A percentile compares a stretch with the other conserved stretches of the same genome.
Evolutionary conservation across 2,113 vertebrate species (phyloP).

Genomic region (Panthera uncia): DNA sequence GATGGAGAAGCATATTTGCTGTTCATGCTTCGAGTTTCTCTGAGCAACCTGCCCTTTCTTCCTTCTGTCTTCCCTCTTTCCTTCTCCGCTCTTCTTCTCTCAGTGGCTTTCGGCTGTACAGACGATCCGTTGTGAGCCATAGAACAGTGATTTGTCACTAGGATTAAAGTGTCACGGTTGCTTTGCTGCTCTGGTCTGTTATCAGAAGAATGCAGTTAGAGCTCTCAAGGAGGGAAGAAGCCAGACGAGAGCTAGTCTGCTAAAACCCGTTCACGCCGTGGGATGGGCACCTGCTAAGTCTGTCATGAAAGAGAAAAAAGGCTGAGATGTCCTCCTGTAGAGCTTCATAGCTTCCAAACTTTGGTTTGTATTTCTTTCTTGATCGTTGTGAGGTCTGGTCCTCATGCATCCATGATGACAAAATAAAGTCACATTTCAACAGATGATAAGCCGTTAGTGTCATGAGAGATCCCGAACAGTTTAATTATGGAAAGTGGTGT

Average conservation of each 20-base stretch:
- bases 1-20: background rate
- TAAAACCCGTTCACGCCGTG: rapidly evolving
- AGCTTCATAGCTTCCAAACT: rapidly evolving
- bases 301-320: background rate
- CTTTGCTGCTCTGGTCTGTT: background rate
- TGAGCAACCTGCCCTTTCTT: rapidly evolving
- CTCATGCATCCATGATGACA: background rate
- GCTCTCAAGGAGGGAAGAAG: background rate
- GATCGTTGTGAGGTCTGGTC: no score
- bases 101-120: rapidly evolving
- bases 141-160: rapidly evolving
- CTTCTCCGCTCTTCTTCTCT: rapidly evolving
- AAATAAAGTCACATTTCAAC: background rate
- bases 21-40: rapidly evolving
- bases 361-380: background rate
- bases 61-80: background rate
- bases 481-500: background rate
- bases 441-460: background rate
- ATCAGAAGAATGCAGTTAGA: rapidly evolving
- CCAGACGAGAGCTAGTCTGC: rapidly evolving
- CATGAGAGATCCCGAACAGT: rapidly evolving
- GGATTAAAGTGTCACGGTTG: rapidly evolving
- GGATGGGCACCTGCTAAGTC: rapidly evolving
- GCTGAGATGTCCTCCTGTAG: rapidly evolving
- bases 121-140: rapidly evolving